Percentiles rank a stretch among this genome's conserved stretches.
phyloP scores from a whole-genome alignment of 1,140 invertebrate genomes.

The Helicoverpa armigera region DNA sequence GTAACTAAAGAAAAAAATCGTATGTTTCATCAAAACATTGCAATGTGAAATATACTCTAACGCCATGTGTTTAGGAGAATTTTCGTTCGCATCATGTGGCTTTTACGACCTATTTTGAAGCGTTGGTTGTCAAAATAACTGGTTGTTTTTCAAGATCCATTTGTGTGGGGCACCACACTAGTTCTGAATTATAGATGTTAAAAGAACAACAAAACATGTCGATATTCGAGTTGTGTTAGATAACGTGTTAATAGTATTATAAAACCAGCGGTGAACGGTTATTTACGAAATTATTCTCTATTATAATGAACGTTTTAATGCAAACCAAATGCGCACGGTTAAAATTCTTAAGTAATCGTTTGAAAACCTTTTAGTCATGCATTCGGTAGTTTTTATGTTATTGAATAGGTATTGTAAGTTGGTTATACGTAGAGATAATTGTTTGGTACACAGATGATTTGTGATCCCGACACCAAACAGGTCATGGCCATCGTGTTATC shows the following conservation, averaged over 20 bases:
- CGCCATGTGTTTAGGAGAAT: constrained; percentile 43
- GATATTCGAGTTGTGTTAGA: constrained; percentile 78
- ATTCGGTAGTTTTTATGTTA: not conserved
- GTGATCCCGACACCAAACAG: not conserved
- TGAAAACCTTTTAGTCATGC: not conserved
- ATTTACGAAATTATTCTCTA: not conserved
- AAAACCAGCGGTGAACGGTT: constrained; percentile 39
- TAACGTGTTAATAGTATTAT: constrained; percentile 75
- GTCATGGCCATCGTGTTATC: constrained; percentile 25
- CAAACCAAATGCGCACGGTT: not conserved
- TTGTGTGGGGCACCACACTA: constrained; percentile 76
- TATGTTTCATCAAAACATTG: constrained; percentile 62
- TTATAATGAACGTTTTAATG: not conserved
- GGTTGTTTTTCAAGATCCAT: constrained; percentile 85
- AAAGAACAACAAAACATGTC: constrained; percentile 79
- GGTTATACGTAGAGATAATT: not conserved
- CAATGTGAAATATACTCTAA: constrained; percentile 61
- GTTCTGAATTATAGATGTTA: constrained; percentile 79
- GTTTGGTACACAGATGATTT: constrained; percentile 27
- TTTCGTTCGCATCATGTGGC: constrained; percentile 54
- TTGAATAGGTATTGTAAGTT: not conserved
- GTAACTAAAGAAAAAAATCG: constrained; percentile 81
- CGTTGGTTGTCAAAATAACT: constrained; percentile 81
- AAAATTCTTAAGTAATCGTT: not conserved
- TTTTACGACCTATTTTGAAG: constrained; percentile 74